Conservation (phyloP, 1,140 invertebrate species). For the Caerostris extrusa region DNA sequence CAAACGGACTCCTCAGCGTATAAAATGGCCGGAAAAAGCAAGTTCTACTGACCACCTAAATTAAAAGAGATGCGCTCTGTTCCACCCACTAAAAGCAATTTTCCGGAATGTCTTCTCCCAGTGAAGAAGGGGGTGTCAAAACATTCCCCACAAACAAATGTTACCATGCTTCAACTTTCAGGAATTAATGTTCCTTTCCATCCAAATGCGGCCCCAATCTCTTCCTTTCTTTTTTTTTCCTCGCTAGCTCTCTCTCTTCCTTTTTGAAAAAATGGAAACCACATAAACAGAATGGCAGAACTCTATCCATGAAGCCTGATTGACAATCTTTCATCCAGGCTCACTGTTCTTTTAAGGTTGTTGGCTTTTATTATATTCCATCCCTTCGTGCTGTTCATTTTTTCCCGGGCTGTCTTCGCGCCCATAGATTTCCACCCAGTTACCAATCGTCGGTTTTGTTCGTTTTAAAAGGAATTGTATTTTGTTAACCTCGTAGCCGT, state of each 20-base stretch:
- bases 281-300: conserved; percentile 8
- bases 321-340: conserved; percentile 22
- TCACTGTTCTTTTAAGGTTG: background rate
- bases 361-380: conserved; percentile 11
- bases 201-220: background rate
- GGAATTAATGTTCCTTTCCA: background rate
- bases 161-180: background rate
- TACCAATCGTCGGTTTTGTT: background rate
- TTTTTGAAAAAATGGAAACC: background rate
- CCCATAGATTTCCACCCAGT: background rate
- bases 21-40: background rate
- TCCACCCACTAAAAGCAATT: background rate
- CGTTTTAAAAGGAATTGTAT: conserved; percentile 3
- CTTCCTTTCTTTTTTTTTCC: too few relatives aligned
- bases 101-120: background rate
- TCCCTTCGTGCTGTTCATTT: background rate
- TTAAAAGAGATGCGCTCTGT: background rate
- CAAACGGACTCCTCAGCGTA: background rate
- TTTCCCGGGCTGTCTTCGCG: background rate
- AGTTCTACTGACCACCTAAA: background rate
- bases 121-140: background rate
- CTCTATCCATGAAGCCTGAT: background rate
- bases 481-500: conserved; percentile 24
- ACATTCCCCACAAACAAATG: conserved; percentile 14
- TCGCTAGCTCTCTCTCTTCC: background rate